Conservation (phyloP, 1,140 invertebrate species). For the Panagrolaimus sp. region DNA sequence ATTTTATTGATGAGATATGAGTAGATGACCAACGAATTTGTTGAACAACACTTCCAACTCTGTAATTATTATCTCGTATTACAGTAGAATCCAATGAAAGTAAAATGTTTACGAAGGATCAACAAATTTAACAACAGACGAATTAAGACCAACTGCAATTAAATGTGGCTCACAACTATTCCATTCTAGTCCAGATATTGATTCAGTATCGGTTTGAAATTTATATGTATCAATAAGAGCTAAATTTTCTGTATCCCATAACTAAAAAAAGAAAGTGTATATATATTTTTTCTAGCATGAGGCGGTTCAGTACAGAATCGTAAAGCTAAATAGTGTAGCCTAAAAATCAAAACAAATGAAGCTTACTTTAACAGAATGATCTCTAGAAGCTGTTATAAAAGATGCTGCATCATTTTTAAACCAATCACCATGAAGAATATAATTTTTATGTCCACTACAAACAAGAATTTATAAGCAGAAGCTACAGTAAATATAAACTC, state of each 20-base stretch:
- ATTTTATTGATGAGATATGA: not conserved
- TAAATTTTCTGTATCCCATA: not conserved
- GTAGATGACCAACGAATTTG: not conserved
- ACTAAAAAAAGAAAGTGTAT: not conserved
- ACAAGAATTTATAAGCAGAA: too few species aligned
- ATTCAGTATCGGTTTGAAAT: not conserved
- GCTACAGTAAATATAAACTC: too few species aligned
- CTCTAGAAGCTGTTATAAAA: not conserved
- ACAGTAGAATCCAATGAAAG: not conserved
- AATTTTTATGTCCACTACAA: too few species aligned
- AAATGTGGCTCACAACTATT: not conserved
- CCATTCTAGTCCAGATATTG: not conserved
- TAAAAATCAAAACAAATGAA: not conserved
- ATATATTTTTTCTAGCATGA: too few species aligned
- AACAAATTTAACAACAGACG: not conserved
- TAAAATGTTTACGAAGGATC: not conserved
- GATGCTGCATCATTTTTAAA: not conserved
- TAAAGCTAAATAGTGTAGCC: too few species aligned
- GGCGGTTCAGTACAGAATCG: too few species aligned
- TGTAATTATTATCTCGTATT: not conserved
- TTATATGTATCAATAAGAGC: not conserved
- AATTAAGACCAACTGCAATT: not conserved
- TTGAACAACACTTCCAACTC: not conserved
- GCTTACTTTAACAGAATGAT: not conserved
- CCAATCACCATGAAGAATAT: not conserved